Evolutionary conservation across 1,140 invertebrate genomes (phyloP).

Genomic region (Dolichoris vasculosae): DNA sequence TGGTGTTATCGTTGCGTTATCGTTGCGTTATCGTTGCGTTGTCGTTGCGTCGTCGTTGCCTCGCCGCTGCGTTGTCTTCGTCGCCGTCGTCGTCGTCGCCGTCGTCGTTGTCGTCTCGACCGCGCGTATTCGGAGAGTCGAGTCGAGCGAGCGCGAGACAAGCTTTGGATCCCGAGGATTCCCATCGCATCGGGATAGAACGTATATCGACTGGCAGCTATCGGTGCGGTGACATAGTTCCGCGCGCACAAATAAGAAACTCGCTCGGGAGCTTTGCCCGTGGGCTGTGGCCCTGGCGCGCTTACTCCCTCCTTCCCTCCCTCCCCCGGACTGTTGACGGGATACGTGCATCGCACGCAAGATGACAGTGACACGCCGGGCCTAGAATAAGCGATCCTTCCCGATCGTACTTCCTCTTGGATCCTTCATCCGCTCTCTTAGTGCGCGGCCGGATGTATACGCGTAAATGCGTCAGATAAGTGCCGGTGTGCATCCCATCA

Average conservation of each 20-base stretch:
- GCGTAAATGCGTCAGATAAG: background rate
- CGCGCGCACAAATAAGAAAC: background rate
- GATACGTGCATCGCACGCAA: background rate
- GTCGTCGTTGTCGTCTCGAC: background rate
- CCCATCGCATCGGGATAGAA: background rate
- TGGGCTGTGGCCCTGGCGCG: conserved; percentile 6
- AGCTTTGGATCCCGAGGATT: background rate
- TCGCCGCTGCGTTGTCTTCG: background rate
- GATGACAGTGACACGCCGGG: conserved; percentile 26
- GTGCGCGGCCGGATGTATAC: background rate
- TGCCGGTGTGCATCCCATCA: conserved; percentile 2
- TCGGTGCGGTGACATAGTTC: conserved; percentile 28
- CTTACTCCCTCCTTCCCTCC: background rate
- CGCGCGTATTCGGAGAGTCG: no score
- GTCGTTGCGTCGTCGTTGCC: no score
- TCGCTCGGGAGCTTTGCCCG: background rate
- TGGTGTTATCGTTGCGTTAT: background rate
- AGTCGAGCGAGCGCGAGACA: background rate
- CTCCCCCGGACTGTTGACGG: background rate
- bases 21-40: background rate
- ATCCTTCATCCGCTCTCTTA: background rate
- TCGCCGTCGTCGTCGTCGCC: background rate
- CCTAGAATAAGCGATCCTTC: background rate
- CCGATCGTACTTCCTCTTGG: background rate
- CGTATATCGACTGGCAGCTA: background rate